These are phyloP conservation scores for Blastobasis adustella DNA, from an alignment of 2,888 invertebrate species.

Conservation along the genomic window DNA sequence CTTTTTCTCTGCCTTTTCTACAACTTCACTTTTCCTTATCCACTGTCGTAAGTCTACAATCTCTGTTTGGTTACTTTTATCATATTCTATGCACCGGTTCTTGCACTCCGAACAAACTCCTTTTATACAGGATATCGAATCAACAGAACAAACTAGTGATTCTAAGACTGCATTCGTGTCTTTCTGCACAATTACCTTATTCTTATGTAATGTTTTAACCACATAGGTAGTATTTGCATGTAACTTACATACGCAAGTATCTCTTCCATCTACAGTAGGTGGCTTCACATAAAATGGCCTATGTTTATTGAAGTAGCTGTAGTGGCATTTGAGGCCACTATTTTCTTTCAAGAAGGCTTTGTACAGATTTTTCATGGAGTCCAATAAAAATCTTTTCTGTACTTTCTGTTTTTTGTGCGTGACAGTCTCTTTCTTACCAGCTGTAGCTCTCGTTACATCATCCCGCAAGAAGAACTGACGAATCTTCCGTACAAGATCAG, in stretches of 20 bases:
- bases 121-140: slow-evolving; percentile 9
- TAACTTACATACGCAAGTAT: slow-evolving; percentile 16
- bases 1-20: slow-evolving; percentile 3
- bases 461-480: slow-evolving; percentile 13
- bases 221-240: slow-evolving; percentile 10
- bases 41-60: too few relatives aligned
- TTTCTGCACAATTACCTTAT: slow-evolving; percentile 1
- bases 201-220: neutral
- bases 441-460: slow-evolving; percentile 16
- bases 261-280: slow-evolving; percentile 13
- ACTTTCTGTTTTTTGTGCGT: slow-evolving; percentile 11
- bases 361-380: slow-evolving; percentile 14
- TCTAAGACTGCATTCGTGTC: slow-evolving; percentile 5
- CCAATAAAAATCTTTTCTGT: slow-evolving; percentile 15
- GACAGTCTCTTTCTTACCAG: slow-evolving; percentile 17
- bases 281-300: slow-evolving; percentile 14
- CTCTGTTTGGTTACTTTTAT: neutral
- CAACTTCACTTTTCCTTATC: too few relatives aligned
- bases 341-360: slow-evolving; percentile 15
- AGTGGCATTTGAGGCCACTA: slow-evolving; percentile 13
- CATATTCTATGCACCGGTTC: slow-evolving; percentile 1
- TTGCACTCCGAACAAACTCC: slow-evolving; percentile 1
- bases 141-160: slow-evolving; percentile 8
- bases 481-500: neutral
- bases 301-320: slow-evolving; percentile 15